These are phyloP conservation scores for Hapalemur alaotrensis DNA, from an alignment of 2,797 vertebrate species.

Conservation along the genomic window DNA sequence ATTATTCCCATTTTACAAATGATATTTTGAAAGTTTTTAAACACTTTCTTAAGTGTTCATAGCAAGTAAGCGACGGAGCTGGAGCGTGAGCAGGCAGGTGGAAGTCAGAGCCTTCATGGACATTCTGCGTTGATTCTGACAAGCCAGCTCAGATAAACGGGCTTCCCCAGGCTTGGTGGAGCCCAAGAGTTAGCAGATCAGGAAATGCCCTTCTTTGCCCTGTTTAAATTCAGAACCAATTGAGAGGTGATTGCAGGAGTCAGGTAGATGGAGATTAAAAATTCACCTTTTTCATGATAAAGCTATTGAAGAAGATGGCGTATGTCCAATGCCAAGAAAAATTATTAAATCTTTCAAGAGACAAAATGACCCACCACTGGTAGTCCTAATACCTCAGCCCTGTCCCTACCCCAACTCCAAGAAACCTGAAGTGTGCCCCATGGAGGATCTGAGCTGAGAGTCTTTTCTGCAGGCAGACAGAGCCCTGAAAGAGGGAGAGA, in stretches of 20 bases:
- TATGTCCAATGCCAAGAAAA: background rate
- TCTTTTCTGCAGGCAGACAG: background rate
- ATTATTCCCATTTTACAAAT: background rate
- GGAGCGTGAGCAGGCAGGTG: background rate
- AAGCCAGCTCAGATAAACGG: background rate
- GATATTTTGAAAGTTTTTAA: background rate
- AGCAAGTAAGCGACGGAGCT: background rate
- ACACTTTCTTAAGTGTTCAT: background rate
- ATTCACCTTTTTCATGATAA: background rate
- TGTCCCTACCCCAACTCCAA: accelerated
- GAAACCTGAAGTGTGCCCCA: background rate
- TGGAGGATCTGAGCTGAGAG: background rate
- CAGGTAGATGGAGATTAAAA: slow-evolving; percentile 13
- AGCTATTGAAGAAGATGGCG: background rate
- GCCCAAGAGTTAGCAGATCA: too few species aligned
- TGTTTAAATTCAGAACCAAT: background rate
- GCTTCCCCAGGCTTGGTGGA: background rate
- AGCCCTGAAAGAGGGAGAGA: background rate
- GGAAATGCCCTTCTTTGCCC: background rate
- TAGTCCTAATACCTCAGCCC: background rate
- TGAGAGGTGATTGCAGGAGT: background rate
- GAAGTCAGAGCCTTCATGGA: accelerated
- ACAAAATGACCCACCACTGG: background rate
- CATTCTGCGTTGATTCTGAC: background rate
- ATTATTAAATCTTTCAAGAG: background rate